Evolutionary conservation across 2,797 vertebrate genomes (phyloP).

Genomic region (Aeoliscus strigatus): DNA sequence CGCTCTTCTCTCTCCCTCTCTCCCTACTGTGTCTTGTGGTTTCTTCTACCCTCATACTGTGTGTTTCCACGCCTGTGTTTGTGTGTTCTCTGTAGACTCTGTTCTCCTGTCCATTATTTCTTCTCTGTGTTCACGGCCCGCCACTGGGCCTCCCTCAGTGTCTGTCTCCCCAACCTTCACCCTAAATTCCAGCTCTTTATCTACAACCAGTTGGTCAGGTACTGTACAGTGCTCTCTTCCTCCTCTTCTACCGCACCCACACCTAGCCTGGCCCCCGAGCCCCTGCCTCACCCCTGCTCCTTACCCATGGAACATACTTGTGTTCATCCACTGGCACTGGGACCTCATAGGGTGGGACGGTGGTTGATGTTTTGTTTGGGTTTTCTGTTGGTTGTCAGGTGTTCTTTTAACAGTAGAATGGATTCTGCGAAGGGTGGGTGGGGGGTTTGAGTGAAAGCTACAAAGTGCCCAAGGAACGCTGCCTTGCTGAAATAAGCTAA

Average conservation of each 20-base stretch:
- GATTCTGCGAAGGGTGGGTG: constrained; percentile 13
- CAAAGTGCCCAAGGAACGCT: constrained; percentile 49
- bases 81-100: constrained; percentile 93
- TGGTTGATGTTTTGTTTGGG: constrained; percentile 32
- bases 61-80: constrained; percentile 50
- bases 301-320: constrained; percentile 88
- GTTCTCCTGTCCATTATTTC: constrained; percentile 99
- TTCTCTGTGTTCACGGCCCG: constrained; percentile 99
- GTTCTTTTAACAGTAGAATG: constrained; percentile 16
- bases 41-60: constrained; percentile 43
- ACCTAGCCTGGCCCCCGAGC: constrained; percentile 59
- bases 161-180: constrained; percentile 98
- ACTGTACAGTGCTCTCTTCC: constrained; percentile 84
- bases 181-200: constrained; percentile 99
- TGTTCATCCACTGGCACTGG: constrained; percentile 74
- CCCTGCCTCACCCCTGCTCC: constrained; percentile 61
- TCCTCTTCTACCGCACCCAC: constrained; percentile 60
- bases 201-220: constrained; percentile 99
- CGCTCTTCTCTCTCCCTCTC: constrained; percentile 58
- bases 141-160: constrained; percentile 98
- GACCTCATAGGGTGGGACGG: constrained; percentile 32
- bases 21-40: constrained; percentile 40
- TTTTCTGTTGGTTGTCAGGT: constrained; percentile 4
- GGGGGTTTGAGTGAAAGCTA: constrained; percentile 26
- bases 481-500: constrained; percentile 56